These are phyloP conservation scores for Maniola hyperantus DNA, from an alignment of 2,888 invertebrate genomes.

Conservation along the genomic window DNA sequence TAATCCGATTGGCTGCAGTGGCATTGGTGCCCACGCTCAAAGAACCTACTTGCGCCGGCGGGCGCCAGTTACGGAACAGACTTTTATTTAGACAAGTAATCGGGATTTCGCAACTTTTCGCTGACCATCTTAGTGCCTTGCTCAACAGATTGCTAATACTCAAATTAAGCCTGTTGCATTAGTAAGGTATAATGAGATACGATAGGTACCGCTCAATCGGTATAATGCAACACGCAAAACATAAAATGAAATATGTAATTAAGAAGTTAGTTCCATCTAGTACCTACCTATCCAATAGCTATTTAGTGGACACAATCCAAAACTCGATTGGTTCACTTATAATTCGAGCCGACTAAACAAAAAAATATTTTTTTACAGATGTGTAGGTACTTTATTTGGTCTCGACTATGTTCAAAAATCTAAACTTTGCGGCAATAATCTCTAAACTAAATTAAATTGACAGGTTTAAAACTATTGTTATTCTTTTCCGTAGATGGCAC, in stretches of 20 bases:
- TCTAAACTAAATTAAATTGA: no score
- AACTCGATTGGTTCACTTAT: no score
- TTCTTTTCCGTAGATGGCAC: no score
- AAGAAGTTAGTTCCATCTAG: no score
- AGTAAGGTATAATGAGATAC: conserved; percentile 11
- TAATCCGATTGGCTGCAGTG: conserved; percentile 41
- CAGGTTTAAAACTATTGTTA: no score
- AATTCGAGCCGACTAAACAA: no score
- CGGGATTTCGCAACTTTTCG: conserved; percentile 55
- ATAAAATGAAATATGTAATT: not conserved
- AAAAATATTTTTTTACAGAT: no score
- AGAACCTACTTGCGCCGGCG: conserved; percentile 27
- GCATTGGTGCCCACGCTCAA: conserved; percentile 49
- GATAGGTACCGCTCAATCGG: not conserved
- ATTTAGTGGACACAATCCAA: no score
- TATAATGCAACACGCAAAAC: conserved; percentile 1
- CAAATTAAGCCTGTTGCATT: conserved; percentile 30
- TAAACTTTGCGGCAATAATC: no score
- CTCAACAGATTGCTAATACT: conserved; percentile 60
- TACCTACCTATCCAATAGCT: no score
- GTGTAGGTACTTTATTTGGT: no score
- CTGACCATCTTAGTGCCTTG: conserved; percentile 60
- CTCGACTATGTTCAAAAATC: no score
- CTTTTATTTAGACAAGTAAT: conserved; percentile 48
- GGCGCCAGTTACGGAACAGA: conserved; percentile 40